Evolutionary conservation across 2,797 vertebrate species (phyloP).

Genomic region (Lates japonicus): DNA sequence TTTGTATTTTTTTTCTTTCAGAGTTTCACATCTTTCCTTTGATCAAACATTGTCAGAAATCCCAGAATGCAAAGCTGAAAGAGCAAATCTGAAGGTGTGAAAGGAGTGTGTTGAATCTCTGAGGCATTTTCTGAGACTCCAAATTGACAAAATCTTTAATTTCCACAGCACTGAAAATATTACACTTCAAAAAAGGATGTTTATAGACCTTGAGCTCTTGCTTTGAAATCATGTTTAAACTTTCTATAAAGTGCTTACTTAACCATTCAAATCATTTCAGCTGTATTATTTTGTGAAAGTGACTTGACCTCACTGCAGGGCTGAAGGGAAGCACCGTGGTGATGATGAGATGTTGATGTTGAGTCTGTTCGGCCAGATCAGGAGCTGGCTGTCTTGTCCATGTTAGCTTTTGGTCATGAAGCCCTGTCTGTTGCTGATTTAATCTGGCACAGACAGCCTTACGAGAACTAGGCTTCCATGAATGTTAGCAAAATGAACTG

Average conservation of each 20-base stretch:
- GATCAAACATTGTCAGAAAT: constrained; percentile 10
- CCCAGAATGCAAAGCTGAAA: constrained; percentile 2
- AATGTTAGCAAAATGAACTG: background rate
- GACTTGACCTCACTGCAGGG: constrained; percentile 12
- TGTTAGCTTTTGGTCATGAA: constrained; percentile 28
- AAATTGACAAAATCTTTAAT: background rate
- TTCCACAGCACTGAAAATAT: background rate
- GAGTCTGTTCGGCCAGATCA: constrained; percentile 29
- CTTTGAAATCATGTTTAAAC: background rate
- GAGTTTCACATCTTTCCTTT: too few species aligned
- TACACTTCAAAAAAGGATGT: background rate
- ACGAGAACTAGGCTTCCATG: background rate
- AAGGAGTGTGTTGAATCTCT: background rate
- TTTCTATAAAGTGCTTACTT: background rate
- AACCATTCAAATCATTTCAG: background rate
- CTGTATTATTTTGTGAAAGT: constrained; percentile 4
- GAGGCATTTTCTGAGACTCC: background rate
- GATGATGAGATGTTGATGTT: constrained; percentile 58
- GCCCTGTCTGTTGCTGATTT: constrained; percentile 10
- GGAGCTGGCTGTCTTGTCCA: constrained; percentile 26
- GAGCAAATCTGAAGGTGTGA: background rate
- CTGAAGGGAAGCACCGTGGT: background rate
- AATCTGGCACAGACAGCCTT: constrained; percentile 3
- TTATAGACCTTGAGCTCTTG: background rate
- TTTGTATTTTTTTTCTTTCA: background rate